Evolutionary conservation across 2,113 vertebrate genomes (phyloP).

Genomic region (Falcunculus frontatus): DNA sequence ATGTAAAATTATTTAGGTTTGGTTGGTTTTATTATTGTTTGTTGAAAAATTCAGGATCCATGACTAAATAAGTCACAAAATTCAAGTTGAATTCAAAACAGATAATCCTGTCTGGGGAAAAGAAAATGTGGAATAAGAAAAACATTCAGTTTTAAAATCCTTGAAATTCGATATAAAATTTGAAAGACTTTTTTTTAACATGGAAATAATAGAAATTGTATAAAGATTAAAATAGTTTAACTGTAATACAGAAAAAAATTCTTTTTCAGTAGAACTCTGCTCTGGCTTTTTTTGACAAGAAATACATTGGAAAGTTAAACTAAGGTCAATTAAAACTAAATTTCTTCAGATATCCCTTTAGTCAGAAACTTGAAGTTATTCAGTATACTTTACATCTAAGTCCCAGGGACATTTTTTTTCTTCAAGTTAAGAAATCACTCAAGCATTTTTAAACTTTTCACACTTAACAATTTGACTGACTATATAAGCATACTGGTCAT

Average conservation of each 20-base stretch:
- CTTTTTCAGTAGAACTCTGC: neutral
- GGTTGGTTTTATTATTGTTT: neutral
- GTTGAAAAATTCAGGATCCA: neutral
- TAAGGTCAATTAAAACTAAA: neutral
- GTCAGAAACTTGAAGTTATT: neutral
- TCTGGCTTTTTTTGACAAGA: neutral
- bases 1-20: neutral
- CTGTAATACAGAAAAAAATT: neutral
- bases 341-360: neutral
- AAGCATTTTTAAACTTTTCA: neutral
- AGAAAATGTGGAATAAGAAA: neutral
- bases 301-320: neutral
- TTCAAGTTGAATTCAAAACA: neutral
- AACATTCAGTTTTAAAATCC: neutral
- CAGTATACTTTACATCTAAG: neutral
- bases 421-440: neutral
- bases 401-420: neutral
- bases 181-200: neutral
- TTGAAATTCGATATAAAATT: neutral
- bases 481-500: neutral
- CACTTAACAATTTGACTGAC: neutral
- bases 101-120: neutral
- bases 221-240: neutral
- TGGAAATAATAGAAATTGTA: neutral
- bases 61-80: neutral